phyloP scores from a whole-genome alignment of 2,113 vertebrate species.

The Colossoma macropomum region DNA sequence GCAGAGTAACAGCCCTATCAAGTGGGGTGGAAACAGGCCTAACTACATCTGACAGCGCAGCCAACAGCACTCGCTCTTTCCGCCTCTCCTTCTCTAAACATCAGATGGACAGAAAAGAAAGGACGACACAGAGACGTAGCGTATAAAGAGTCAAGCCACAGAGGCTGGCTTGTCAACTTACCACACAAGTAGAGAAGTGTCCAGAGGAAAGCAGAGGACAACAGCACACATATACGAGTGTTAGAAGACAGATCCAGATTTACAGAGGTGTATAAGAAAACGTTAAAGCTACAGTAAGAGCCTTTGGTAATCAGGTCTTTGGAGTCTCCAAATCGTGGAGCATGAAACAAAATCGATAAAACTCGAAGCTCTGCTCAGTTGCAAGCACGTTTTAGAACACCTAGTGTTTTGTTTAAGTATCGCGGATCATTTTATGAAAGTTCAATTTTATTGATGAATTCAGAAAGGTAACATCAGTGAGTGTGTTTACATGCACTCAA shows the following conservation, averaged over 20 bases:
- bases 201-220: conserved; percentile 76
- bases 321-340: not conserved
- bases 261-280: conserved; percentile 7
- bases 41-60: not conserved
- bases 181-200: conserved; percentile 68
- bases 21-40: not conserved
- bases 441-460: too few species aligned
- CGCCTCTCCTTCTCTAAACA: not conserved
- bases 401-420: not conserved
- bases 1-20: not conserved
- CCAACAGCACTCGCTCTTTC: not conserved
- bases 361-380: not conserved
- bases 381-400: not conserved
- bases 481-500: too few species aligned
- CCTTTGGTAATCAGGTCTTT: not conserved
- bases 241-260: conserved; percentile 64
- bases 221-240: conserved; percentile 66
- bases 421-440: too few species aligned
- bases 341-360: too few species aligned
- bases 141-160: conserved; percentile 40
- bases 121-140: not conserved
- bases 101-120: not conserved
- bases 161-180: conserved; percentile 68
- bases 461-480: too few species aligned
- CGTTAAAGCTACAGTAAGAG: not conserved